Percentiles rank a stretch among this genome's conserved stretches.
Conservation (phyloP, 2,113 vertebrate genomes). For the Bubo scandiacus region DNA sequence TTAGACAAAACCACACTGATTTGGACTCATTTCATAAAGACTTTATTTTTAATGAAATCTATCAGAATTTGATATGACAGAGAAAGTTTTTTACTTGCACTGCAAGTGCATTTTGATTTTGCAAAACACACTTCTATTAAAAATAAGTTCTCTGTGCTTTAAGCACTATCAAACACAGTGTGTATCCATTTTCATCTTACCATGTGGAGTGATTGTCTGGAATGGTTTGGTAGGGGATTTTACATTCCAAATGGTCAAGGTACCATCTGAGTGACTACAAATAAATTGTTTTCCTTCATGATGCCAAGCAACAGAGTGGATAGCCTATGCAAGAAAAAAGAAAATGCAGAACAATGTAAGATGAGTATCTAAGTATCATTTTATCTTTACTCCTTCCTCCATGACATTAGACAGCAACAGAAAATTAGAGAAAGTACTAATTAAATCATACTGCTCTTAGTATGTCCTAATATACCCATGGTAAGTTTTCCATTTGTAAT, state of each 20-base stretch:
- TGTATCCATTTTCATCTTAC: constrained; percentile 76
- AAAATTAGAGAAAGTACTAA: neutral
- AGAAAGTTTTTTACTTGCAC: neutral
- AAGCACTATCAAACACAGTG: neutral
- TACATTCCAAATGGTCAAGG: constrained; percentile 97
- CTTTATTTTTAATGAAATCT: neutral
- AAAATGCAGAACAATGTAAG: neutral
- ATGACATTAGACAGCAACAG: neutral
- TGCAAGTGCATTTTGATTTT: neutral
- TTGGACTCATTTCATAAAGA: neutral
- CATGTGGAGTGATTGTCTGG: constrained; percentile 98
- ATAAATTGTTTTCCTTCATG: constrained; percentile 99
- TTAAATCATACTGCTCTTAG: neutral
- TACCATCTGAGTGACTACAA: constrained; percentile 98
- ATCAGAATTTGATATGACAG: neutral
- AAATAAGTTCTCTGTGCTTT: neutral
- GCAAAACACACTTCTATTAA: neutral
- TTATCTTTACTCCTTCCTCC: neutral
- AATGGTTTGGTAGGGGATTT: constrained; percentile 89
- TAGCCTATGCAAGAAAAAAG: constrained; percentile 79
- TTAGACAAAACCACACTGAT: neutral
- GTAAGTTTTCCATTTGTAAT: neutral
- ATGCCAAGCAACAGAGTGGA: constrained; percentile 98
- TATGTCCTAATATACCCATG: neutral
- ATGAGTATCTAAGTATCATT: neutral